Evolutionary conservation across 2,113 vertebrate genomes (phyloP), one percentile per base, ranked within the genome.

Genomic region (Lampris incognitus): DNA sequence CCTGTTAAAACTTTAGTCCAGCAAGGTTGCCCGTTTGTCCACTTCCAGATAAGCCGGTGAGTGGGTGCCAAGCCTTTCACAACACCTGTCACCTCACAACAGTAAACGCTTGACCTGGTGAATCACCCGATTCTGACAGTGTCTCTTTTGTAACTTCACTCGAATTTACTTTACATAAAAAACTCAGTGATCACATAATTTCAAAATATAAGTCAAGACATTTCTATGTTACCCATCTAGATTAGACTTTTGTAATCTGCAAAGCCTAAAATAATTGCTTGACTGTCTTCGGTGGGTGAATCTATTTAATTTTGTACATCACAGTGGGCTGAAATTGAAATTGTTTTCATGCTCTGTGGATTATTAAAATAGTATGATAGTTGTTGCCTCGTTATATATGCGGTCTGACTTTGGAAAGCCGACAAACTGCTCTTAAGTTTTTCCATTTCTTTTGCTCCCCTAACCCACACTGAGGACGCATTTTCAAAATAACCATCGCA

Each of bases 1-100:
- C 76, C 56, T 88, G 83, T 72, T 76, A 71, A 79, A 87, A 85
- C 74, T 73, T 40, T 66, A 81, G 73, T 63, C 49, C 57, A 76
- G 40, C 64, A 67, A 79, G 40, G 51, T 36, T 72, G 66, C 72
- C 69, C 55, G 37, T 55, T 66, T 42, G n/a, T 60, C 78, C 64
- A 80, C 70, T 78, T 82, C 77, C 71, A 69, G 71, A 72, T 55
- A 24, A 69, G 54, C 37, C 48, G 66, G 10, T 48, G 71, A 69
- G 79, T 80, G 79, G 76, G 79, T 44, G 76, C 64, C 24, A 10
- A 55, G 66, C 65, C 1, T 79, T 84, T 69, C 50, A 58, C 11
- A 75, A 62, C 52, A 13, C 61, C 46, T 54, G 67, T 74, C 76
- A 81, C 63, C 44, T 70, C 60, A 41, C 24, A 71, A 51, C 50